Base-by-base conservation (phyloP, 2,113 vertebrate species). In the Buteo buteo region DNA sequence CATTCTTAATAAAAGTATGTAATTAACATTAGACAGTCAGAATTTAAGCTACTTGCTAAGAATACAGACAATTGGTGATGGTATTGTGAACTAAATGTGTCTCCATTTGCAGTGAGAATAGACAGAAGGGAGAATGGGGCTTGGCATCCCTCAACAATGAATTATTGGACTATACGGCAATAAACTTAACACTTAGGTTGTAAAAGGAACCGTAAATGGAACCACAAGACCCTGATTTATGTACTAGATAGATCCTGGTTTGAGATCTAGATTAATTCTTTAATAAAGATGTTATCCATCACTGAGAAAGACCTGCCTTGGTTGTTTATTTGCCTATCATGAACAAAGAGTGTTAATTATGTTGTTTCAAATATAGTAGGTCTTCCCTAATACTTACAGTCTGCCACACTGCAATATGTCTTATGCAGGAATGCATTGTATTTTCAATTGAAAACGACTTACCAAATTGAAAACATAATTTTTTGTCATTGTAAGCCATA, bases 121-220 rank as follows among this genome's bases (percentile, higher is more conserved):
- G 17, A 64, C 38, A 77, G 42, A 71, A 90, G 36, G 47, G 57
- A 84, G 32, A 86, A 72, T 2, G 3, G 54, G 59, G 38, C 55
- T 86, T 94, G 74, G 74, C n/a, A 74, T 49, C 58, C 80, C 62
- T 95, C 87, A 94, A 6, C 79, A 92, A 50, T 87, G 80, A 95
- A 65, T 95, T 86, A 96, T 47, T 64, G 93, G 96, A 70, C 87
- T 97, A 86, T 93, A 95, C 67, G 50, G 96, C 94, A 94, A 96
- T 97, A 98, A 98, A 97, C 88, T 64, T 93, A 97, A 97, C 93
- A 95, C 94, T 97, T 97, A 88, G 86, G 97, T 93, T 93, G 93
- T 95, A 94, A 96, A 96, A 94, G 82, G 40, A 95, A 82, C 83
- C 14, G 3, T 97, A 94, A 96, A 98, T 97, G 96, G 98, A 98